Base-by-base conservation (phyloP, 2,888 invertebrate genomes). In the Dasysyrphus tricinctus region DNA sequence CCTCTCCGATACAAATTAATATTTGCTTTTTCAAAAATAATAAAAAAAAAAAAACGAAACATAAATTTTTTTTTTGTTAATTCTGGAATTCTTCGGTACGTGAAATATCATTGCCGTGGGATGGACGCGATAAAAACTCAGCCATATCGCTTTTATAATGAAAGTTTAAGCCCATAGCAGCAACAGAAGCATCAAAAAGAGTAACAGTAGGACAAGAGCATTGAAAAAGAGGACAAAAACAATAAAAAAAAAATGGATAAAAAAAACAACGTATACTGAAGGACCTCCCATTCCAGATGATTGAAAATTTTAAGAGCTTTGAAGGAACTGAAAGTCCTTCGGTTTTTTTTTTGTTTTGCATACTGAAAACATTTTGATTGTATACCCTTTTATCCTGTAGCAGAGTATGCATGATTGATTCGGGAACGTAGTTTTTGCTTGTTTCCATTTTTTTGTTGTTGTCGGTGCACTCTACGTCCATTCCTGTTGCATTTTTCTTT, bases 331-430 rank as follows among this genome's bases (percentile, higher is more conserved):
- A 80, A 81, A 69, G 81, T 85, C 81, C 85, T 85, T 78, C 69
- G 77, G 56, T 80, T 76, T 61, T 73, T 24, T 80, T 76, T 61
- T 73, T n/a, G n/a, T n/a, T n/a, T n/a, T n/a, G n/a, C n/a, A 19
- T 39, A 49, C 81, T 74, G 77, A 85, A 85, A 85, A 85, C 81
- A 85, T 80, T 81, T 80, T 81, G 81, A 85, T 85, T 77, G 85
- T 85, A 42, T 51, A 79, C 84, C 76, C 73, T 77, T 80, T 81
- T 78, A 85, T 80, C 61, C 73, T 81, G 75, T 67, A 81, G 85
- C 61, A 74, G 72, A 19, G 76, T 72, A 70, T 81, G 63, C 81
- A 85, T 85, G 85, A 85, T 85, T 85, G 85, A 81, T 81, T 74
- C 81, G 37, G 63, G 54, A 59, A 57, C 69, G 69, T 54, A 24